Evolutionary conservation across 1,140 invertebrate species (phyloP).

Genomic region (Pygmarrhopalites habei): DNA sequence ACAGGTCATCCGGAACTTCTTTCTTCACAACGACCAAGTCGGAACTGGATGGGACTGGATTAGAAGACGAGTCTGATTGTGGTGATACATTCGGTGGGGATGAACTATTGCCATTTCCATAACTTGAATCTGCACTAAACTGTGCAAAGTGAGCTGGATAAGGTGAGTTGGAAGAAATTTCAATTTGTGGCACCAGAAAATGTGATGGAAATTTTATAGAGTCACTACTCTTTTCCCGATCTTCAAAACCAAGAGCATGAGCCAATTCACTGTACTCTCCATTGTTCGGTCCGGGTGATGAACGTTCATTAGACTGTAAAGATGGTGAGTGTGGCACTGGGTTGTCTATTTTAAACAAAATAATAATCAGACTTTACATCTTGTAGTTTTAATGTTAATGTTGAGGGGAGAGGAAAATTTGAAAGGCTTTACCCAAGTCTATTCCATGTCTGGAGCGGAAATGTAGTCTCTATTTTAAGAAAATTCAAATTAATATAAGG

Average conservation of each 20-base stretch:
- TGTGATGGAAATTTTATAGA: conserved; percentile 69
- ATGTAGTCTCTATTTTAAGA: no score
- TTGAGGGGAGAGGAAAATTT: no score
- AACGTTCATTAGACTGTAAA: conserved; percentile 19
- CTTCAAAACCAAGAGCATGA: conserved; percentile 40
- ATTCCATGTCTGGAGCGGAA: conserved; percentile 80
- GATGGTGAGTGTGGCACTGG: conserved; percentile 56
- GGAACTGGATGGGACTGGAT: conserved; percentile 60
- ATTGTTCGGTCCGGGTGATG: conserved; percentile 16
- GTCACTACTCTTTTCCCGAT: conserved; percentile 49
- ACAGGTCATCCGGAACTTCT: conserved; percentile 32
- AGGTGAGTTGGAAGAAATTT: conserved; percentile 56
- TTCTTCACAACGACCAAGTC: conserved; percentile 42
- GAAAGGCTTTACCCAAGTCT: no score
- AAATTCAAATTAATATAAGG: no score
- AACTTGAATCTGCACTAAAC: conserved; percentile 35
- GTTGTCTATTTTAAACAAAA: no score
- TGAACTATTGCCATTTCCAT: background rate
- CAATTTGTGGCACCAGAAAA: conserved; percentile 77
- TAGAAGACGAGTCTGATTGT: conserved; percentile 66
- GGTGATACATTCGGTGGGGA: conserved; percentile 52
- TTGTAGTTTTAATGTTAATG: no score
- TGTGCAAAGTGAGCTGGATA: conserved; percentile 30
- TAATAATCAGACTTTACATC: no score
- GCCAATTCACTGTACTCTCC: conserved; percentile 39